Percentiles rank a stretch among this genome's conserved stretches.
Conservation (phyloP, 1,140 invertebrate genomes). For the Uloborus diversus region DNA sequence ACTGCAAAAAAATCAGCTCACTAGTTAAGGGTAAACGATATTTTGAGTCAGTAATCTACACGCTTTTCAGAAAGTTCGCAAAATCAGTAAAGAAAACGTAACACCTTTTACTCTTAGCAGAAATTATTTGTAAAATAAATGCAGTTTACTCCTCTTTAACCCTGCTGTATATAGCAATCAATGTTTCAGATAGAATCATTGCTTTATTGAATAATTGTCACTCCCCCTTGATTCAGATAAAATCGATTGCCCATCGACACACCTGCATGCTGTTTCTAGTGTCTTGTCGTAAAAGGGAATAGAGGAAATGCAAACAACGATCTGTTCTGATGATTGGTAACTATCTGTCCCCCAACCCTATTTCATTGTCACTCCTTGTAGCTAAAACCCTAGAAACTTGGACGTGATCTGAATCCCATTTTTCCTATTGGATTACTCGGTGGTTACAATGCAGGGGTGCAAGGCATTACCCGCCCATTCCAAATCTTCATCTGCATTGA, state of each 20-base stretch:
- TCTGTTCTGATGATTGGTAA: slow-evolving; percentile 53
- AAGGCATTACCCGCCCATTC: slow-evolving; percentile 25
- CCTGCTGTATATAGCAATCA: no score
- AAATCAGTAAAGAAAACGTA: no score
- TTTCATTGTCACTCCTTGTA: slow-evolving; percentile 29
- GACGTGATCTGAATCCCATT: slow-evolving; percentile 44
- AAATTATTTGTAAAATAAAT: no score
- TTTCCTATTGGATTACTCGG: slow-evolving; percentile 50
- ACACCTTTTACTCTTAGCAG: no score
- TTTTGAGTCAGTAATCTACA: no score
- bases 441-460: slow-evolving; percentile 36
- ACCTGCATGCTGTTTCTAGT: slow-evolving; percentile 41
- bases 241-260: slow-evolving; percentile 16
- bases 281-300: slow-evolving; percentile 45
- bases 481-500: slow-evolving; percentile 55
- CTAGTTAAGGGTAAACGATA: no score
- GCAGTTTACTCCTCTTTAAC: no score
- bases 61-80: no score
- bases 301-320: slow-evolving; percentile 47
- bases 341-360: slow-evolving; percentile 25
- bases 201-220: slow-evolving; percentile 46
- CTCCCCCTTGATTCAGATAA: slow-evolving; percentile 36
- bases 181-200: no score
- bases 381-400: not conserved
- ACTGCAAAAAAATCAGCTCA: no score